phyloP scores from a whole-genome alignment of 2,888 invertebrate species.

The Xylota segnis region DNA sequence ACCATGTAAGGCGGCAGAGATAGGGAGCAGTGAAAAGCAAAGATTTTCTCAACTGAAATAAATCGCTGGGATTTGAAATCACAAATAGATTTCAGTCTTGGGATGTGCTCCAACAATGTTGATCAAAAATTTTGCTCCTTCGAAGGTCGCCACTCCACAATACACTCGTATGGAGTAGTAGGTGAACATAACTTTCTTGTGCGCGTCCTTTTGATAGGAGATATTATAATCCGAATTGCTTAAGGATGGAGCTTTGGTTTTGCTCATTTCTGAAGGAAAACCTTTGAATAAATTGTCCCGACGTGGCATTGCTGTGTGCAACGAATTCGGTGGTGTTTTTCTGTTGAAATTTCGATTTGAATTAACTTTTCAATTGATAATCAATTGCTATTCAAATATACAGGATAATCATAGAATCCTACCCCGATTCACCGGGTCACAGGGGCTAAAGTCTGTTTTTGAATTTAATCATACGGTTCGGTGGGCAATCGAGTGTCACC shows the following conservation, averaged over 20 bases:
- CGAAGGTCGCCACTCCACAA: not conserved
- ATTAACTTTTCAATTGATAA: slow-evolving; percentile 73
- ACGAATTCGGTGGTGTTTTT: not conserved
- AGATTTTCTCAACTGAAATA: slow-evolving; percentile 51
- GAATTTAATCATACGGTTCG: slow-evolving; percentile 74
- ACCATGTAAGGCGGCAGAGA: not conserved
- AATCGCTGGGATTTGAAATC: slow-evolving; percentile 52
- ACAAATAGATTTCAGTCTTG: slow-evolving; percentile 47
- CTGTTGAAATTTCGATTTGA: slow-evolving; percentile 22
- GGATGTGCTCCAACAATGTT: slow-evolving; percentile 22
- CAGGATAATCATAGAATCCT: slow-evolving; percentile 54
- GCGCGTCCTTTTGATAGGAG: slow-evolving; percentile 19
- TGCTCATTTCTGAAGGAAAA: slow-evolving; percentile 8
- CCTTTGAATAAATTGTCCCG: slow-evolving; percentile 38
- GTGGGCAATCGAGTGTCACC: slow-evolving; percentile 57
- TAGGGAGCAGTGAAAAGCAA: slow-evolving; percentile 17
- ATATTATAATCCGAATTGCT: slow-evolving; percentile 22
- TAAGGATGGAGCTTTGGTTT: slow-evolving; percentile 5
- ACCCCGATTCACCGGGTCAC: slow-evolving; percentile 39
- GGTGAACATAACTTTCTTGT: slow-evolving; percentile 9
- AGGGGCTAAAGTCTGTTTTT: slow-evolving; percentile 65
- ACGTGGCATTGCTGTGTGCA: slow-evolving; percentile 4
- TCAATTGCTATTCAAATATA: slow-evolving; percentile 68
- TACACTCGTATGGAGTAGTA: too few relatives aligned
- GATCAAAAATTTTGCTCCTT: slow-evolving; percentile 28